Conservation (phyloP, 2,888 invertebrate genomes). For the Scaeva pyrastri region DNA sequence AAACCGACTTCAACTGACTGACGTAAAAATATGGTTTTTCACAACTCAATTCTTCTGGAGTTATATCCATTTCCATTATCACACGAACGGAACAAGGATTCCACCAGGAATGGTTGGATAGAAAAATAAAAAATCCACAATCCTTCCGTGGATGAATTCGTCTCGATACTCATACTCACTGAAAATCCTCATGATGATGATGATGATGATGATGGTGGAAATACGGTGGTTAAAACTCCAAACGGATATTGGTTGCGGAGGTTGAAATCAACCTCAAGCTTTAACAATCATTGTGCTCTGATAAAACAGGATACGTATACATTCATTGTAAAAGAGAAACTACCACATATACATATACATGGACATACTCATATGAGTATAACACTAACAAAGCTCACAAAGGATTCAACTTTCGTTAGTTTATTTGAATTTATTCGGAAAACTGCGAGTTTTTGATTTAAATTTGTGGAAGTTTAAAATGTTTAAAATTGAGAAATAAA, state of each 20-base stretch:
- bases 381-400: not conserved
- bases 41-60: conserved; percentile 30
- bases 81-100: not conserved
- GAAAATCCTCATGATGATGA: not conserved
- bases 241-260: conserved; percentile 28
- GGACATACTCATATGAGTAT: too few species aligned
- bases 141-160: not conserved
- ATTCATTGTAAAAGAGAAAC: not conserved
- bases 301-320: conserved; percentile 2
- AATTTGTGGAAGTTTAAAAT: too few species aligned
- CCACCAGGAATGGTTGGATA: not conserved
- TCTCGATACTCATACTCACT: too few species aligned
- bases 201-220: conserved; percentile 8
- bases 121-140: conserved; percentile 15
- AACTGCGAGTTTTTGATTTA: too few species aligned
- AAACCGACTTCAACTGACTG: conserved; percentile 11
- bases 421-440: too few species aligned
- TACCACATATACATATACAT: too few species aligned
- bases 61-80: not conserved
- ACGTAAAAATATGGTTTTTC: conserved; percentile 49
- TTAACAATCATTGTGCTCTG: conserved; percentile 14
- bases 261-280: conserved; percentile 36
- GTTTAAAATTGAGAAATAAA: too few species aligned
- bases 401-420: not conserved
- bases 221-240: conserved; percentile 28